A percentile compares a stretch with the other conserved stretches of the same genome.
Evolutionary conservation across 2,888 invertebrate species (phyloP).

Genomic region (Deilephila porcellus): DNA sequence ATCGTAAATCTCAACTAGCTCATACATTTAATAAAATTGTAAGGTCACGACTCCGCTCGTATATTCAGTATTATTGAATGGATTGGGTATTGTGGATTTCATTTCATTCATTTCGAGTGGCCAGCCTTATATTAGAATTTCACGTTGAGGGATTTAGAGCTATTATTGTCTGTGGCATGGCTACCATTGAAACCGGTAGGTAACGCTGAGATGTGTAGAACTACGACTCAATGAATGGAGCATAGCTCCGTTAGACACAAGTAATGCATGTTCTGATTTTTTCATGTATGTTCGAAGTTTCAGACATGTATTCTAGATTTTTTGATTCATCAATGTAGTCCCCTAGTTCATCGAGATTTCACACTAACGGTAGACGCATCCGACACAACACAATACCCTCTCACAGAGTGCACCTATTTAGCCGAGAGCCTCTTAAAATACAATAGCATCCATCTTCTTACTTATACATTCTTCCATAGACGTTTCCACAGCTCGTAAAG

Average conservation of each 20-base stretch:
- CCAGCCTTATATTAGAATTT: not conserved
- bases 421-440: not conserved
- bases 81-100: not conserved
- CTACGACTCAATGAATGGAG: too few relatives aligned
- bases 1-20: slow-evolving; percentile 5
- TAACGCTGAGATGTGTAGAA: too few relatives aligned
- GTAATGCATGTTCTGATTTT: too few relatives aligned
- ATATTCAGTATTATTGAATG: not conserved
- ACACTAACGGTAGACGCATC: not conserved
- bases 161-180: too few relatives aligned
- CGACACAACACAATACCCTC: too few relatives aligned
- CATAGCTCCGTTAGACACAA: too few relatives aligned
- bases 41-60: not conserved
- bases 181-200: too few relatives aligned
- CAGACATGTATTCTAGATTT: too few relatives aligned
- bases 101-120: not conserved
- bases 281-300: too few relatives aligned
- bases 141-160: not conserved
- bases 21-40: not conserved
- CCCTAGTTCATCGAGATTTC: not conserved
- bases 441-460: slow-evolving; percentile 17
- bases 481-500: slow-evolving; percentile 22
- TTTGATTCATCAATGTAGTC: not conserved
- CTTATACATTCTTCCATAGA: slow-evolving; percentile 5
- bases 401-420: not conserved